Base-by-base conservation (phyloP, 1,140 invertebrate species). In the Dendrolimus punctatus region DNA sequence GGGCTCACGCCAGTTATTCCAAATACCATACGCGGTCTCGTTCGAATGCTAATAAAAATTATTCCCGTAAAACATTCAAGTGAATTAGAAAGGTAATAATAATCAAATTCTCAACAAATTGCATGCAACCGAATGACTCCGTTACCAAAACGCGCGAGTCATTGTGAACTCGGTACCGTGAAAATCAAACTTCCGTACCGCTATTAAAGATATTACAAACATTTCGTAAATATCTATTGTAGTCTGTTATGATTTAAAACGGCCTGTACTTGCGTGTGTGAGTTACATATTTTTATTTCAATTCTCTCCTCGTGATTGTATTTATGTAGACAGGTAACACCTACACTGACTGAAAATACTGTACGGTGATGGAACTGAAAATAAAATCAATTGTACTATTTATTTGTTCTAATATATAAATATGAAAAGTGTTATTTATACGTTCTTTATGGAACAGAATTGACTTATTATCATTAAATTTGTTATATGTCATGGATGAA, bases 11-110 rank as follows among this genome's bases (percentile, higher is more conserved):
- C 74, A 74, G 65, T 59, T 62, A 74, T 64, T 68, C 65, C 71
- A 72, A 73, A 76, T 72, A 76, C 73, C 67, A 76, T 71, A 73
- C 68, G 67, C 59, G 65, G 66, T 69, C 63, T 58, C 65, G 60
- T 68, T 68, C 53, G 65, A 61, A 68, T 64, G 62, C 62, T 65
- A 59, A 64, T 63, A 66, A 58, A 70, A 63, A 59, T 59, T 64
- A 53, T 60, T 52, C 51, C 50, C 43, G 55, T 55, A 52, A 59
- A 56, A 57, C 51, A 44, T 65, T 55, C 55, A 45, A 54, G 51
- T 57, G 8, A 49, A 63, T 49, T 62, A 64, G 66, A 64, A 61
- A 67, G 52, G 57, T 62, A 39, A 23, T 23, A 36, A 40, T 51
- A 57, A 60, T 68, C 56, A 58, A 68, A 68, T 62, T 64, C 46